A percentile compares a stretch with the other conserved stretches of the same genome.
Evolutionary conservation across 2,888 invertebrate genomes (phyloP).

Genomic region (Leucophora obtusa): DNA sequence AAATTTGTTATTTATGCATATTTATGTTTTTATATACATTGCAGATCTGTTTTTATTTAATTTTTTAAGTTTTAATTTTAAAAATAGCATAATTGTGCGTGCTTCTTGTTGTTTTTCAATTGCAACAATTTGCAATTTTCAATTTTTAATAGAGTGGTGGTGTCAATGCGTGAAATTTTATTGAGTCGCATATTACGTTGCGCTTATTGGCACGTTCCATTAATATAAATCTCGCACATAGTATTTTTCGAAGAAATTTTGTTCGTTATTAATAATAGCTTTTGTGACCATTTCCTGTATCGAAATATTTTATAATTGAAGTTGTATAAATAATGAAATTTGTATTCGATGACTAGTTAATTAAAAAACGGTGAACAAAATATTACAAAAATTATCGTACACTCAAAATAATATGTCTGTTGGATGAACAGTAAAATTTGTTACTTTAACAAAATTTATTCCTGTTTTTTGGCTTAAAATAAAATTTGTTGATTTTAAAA

Average conservation of each 20-base stretch:
- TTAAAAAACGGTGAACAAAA: no score
- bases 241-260: not conserved
- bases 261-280: not conserved
- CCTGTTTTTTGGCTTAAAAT: no score
- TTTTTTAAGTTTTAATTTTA: slow-evolving; percentile 40
- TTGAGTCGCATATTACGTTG: slow-evolving; percentile 60
- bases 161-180: slow-evolving; percentile 62
- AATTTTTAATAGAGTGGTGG: slow-evolving; percentile 35
- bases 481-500: no score
- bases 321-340: no score
- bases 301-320: no score
- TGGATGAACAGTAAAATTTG: no score
- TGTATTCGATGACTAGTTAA: no score
- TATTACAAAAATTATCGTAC: no score
- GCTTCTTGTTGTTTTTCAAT: slow-evolving; percentile 42
- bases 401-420: no score
- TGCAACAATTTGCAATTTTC: slow-evolving; percentile 41
- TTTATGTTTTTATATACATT: slow-evolving; percentile 1
- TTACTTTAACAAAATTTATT: no score
- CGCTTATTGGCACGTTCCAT: slow-evolving; percentile 51
- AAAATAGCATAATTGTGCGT: slow-evolving; percentile 62
- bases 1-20: not conserved
- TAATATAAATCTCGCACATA: slow-evolving; percentile 34
- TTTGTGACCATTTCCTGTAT: slow-evolving; percentile 26
- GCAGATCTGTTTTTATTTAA: slow-evolving; percentile 7